Evolutionary conservation across 2,113 vertebrate species (phyloP).

Genomic region (Forbesichthys papilliferus): DNA sequence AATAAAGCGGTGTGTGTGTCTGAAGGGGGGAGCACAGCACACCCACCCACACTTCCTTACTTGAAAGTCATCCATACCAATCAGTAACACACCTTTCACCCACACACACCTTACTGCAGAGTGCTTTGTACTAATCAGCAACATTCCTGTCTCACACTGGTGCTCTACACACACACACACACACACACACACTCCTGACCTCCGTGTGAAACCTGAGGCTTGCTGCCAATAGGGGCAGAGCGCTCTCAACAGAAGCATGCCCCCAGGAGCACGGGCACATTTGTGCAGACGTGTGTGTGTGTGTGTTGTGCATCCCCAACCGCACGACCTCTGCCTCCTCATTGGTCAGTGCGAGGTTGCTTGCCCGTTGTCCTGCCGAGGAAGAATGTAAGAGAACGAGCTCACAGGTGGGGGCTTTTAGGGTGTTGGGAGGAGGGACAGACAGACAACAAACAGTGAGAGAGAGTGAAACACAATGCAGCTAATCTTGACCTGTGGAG

Average conservation of each 20-base stretch:
- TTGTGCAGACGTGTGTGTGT: conserved; percentile 54
- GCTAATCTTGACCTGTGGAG: conserved; percentile 46
- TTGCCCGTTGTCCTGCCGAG: too few species aligned
- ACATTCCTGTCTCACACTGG: conserved; percentile 37
- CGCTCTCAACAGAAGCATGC: conserved; percentile 61
- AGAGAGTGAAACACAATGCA: conserved; percentile 39
- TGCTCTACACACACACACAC: too few species aligned
- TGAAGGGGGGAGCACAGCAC: background rate
- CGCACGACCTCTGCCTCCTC: conserved; percentile 1
- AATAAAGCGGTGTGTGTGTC: background rate
- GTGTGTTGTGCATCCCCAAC: conserved; percentile 42
- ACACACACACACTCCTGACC: conserved; percentile 47
- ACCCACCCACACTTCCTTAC: conserved; percentile 4
- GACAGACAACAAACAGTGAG: background rate
- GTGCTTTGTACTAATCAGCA: conserved; percentile 48
- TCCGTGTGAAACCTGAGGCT: conserved; percentile 69
- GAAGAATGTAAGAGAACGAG: too few species aligned
- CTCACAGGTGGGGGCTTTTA: background rate
- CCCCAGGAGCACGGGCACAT: conserved; percentile 55
- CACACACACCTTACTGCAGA: conserved; percentile 36
- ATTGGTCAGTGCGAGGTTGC: too few species aligned
- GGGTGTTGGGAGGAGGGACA: conserved; percentile 3
- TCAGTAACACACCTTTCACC: background rate
- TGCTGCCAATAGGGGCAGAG: conserved; percentile 61
- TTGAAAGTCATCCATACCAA: conserved; percentile 3